Evolutionary conservation across 2,888 invertebrate genomes (phyloP).

Genomic region (Drosophila paucipuncta): DNA sequence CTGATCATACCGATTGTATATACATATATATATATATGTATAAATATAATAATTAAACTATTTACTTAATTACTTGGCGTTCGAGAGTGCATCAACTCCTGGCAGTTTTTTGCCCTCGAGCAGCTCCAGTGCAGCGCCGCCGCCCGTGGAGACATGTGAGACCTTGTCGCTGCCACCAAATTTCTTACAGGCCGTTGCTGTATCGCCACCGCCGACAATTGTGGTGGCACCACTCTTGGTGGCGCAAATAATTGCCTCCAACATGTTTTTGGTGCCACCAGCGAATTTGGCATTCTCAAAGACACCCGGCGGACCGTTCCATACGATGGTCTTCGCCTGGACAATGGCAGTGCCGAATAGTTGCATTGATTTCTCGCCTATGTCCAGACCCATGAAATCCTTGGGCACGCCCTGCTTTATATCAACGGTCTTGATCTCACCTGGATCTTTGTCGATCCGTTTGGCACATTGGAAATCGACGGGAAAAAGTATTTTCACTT

Average conservation of each 20-base stretch:
- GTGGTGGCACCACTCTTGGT: constrained; percentile 93
- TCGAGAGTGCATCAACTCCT: constrained; percentile 91
- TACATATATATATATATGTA: not conserved
- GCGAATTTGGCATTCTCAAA: constrained; percentile 98
- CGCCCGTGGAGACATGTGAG: constrained; percentile 96
- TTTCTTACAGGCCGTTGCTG: constrained; percentile 98
- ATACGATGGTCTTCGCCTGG: constrained; percentile 97
- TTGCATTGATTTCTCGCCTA: constrained; percentile 94
- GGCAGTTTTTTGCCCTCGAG: constrained; percentile 95
- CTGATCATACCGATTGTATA: not conserved
- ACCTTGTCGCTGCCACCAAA: constrained; percentile 94
- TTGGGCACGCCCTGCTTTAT: constrained; percentile 94
- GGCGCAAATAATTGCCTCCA: constrained; percentile 96
- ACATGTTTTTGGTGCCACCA: constrained; percentile 94
- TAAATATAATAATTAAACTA: not conserved
- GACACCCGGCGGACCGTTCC: constrained; percentile 99
- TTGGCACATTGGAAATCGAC: constrained; percentile 97
- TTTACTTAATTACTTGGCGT: constrained; percentile 53
- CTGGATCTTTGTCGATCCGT: constrained; percentile 97
- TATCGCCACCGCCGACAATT: constrained; percentile 98
- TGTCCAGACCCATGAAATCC: constrained; percentile 97
- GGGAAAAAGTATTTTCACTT: constrained; percentile 96
- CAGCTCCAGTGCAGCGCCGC: constrained; percentile 95
- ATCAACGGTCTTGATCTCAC: constrained; percentile 89
- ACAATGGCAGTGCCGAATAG: constrained; percentile 92